Evolutionary conservation across 2,888 invertebrate species (phyloP).

Genomic region (Tuberolachnus salignus): DNA sequence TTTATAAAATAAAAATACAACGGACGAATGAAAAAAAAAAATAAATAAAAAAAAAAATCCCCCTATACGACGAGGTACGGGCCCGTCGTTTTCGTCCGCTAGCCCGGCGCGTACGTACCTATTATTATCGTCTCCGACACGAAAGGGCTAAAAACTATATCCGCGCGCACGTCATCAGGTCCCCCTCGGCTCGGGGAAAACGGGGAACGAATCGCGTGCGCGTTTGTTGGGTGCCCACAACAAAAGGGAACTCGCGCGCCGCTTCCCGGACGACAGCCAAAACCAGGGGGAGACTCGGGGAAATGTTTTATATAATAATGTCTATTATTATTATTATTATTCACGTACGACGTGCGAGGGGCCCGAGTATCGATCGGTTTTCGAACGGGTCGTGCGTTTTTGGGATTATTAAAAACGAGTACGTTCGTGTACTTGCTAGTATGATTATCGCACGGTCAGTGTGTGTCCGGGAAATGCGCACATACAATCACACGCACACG

Average conservation of each 20-base stretch:
- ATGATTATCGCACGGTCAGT: neutral
- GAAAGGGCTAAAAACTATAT: constrained; percentile 18
- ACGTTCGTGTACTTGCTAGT: neutral
- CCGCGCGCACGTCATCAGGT: neutral
- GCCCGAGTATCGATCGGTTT: neutral
- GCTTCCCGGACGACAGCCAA: constrained; percentile 4
- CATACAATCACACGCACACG: neutral
- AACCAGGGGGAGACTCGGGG: neutral
- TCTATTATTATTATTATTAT: neutral
- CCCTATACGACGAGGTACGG: neutral
- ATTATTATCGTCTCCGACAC: neutral
- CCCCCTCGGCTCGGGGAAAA: neutral
- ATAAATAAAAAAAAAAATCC: neutral
- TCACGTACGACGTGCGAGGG: neutral
- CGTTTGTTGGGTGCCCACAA: neutral
- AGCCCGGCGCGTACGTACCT: neutral
- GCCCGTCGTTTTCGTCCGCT: neutral
- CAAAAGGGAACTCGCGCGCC: neutral
- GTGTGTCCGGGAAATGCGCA: neutral
- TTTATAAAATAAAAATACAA: no score
- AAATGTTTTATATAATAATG: neutral
- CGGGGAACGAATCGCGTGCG: neutral
- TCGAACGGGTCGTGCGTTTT: neutral
- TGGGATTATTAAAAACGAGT: neutral
- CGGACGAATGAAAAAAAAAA: neutral